A percentile compares a stretch with the other conserved stretches of the same genome.
Conservation (phyloP, 2,888 invertebrate species). For the Andrena fulva region DNA sequence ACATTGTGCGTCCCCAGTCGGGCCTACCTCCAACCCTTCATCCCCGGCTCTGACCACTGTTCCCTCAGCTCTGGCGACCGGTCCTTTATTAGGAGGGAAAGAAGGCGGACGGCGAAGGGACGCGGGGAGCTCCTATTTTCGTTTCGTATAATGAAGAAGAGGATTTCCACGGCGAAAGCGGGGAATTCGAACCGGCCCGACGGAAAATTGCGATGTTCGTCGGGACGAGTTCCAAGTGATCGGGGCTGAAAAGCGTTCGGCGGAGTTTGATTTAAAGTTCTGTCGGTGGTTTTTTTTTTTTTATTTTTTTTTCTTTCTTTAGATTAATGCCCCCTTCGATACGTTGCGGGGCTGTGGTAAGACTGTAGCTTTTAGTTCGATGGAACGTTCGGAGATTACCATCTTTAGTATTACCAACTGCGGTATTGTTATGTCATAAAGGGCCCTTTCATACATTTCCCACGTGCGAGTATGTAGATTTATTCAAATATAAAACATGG, state of each 20-base stretch:
- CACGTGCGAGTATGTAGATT: slow-evolving; percentile 3
- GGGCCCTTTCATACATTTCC: slow-evolving; percentile 10
- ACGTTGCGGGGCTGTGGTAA: background rate
- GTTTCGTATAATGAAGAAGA: background rate
- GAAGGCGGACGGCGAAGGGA: too few relatives aligned
- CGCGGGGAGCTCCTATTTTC: slow-evolving; percentile 20
- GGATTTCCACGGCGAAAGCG: background rate
- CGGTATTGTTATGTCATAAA: slow-evolving; percentile 12
- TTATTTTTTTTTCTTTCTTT: background rate
- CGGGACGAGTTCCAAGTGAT: background rate
- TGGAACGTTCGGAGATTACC: background rate
- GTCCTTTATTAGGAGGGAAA: slow-evolving; percentile 18
- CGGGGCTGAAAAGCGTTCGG: background rate
- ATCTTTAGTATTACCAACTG: background rate
- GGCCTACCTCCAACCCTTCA: slow-evolving; percentile 5
- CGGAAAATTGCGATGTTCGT: background rate
- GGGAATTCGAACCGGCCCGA: background rate
- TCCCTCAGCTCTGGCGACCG: slow-evolving; percentile 6
- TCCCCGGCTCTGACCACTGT: background rate
- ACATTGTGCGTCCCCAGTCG: slow-evolving; percentile 26
- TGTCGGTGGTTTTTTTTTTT: background rate
- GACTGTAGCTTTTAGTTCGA: slow-evolving; percentile 4
- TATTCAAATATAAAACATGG: slow-evolving; percentile 24
- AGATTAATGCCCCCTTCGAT: background rate
- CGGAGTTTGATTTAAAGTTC: background rate